Base-by-base conservation (phyloP, 2,113 vertebrate species). In the Fulmarus glacialis region DNA sequence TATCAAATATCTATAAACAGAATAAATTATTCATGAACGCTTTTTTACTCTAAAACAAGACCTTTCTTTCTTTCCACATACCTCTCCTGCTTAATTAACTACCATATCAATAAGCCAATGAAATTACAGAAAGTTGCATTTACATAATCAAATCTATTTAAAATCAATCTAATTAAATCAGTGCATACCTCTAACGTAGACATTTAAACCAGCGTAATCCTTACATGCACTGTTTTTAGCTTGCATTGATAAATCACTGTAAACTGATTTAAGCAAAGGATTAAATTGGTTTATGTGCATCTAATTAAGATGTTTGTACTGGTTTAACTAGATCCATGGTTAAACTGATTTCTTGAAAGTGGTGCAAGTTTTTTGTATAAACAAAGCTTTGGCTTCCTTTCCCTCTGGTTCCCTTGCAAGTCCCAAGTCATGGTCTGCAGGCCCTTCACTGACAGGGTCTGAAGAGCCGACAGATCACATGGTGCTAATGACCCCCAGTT, bases 61-160 rank as follows among this genome's bases (percentile, higher is more conserved):
- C 18, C 30, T 45, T 40, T 91, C 42, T 84, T 84, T 81, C 80
- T 67, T 79, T 53, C 59, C 53, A 62, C 48, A 53, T 79, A 52
- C 24, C 62, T 90, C 79, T 89, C 26, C 52, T 82, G 32, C 34
- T 87, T 92, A 89, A 92, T 92, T 93, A 95, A 96, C 81, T 91
- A 77, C 29, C 5, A 6, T 82, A 92, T 95, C 91, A 94, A 96
- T 88, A 96, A 91, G 53, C 20, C 78, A 95, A 72, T 93, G 36
- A 87, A 87, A 85, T 82, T n/a, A 77, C 0, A 0, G 40, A 32
- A 95, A 64, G 30, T 38, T 85, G 34, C 36, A 82, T 90, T 96
- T 94, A 83, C 78, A 92, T 93, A 81, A 90, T 87, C 63, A 88
- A 80, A 88, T 83, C 58, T 71, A 47, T 92, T 90, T 92, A 52